Evolutionary conservation across 1,140 invertebrate species (phyloP).

Genomic region (Choristoneura fumiferana): DNA sequence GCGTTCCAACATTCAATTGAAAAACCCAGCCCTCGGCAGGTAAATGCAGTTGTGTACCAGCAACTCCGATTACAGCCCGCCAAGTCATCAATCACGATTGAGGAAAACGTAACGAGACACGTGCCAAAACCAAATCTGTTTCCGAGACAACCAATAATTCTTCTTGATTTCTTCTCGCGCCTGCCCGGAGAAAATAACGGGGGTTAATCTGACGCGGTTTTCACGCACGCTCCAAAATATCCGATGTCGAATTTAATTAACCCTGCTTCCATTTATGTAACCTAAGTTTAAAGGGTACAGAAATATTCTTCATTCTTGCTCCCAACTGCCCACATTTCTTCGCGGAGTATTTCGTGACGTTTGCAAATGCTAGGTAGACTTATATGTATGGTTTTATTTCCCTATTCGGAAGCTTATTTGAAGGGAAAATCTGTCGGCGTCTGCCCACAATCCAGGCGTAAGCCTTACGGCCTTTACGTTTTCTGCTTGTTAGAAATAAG

Average conservation of each 20-base stretch:
- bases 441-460: not conserved
- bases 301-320: not conserved
- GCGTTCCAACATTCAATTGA: too few relatives aligned
- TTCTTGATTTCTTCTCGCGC: not conserved
- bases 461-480: conserved; percentile 1
- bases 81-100: conserved; percentile 6
- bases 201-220: conserved; percentile 6
- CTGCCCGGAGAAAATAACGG: conserved; percentile 6
- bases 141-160: conserved; percentile 13
- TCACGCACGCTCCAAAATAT: conserved; percentile 3
- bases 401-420: not conserved
- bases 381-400: not conserved
- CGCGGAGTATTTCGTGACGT: not conserved
- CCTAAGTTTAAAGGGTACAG: not conserved
- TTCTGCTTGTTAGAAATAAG: conserved; percentile 9
- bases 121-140: conserved; percentile 17
- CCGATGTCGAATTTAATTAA: conserved; percentile 2
- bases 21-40: not conserved
- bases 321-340: not conserved
- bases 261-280: not conserved
- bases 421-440: conserved; percentile 4
- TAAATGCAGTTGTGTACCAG: not conserved
- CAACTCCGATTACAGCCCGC: conserved; percentile 4
- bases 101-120: conserved; percentile 19
- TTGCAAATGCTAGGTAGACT: not conserved